Conservation (phyloP, 2,888 invertebrate species). For the Dinocampus coccinellae region DNA sequence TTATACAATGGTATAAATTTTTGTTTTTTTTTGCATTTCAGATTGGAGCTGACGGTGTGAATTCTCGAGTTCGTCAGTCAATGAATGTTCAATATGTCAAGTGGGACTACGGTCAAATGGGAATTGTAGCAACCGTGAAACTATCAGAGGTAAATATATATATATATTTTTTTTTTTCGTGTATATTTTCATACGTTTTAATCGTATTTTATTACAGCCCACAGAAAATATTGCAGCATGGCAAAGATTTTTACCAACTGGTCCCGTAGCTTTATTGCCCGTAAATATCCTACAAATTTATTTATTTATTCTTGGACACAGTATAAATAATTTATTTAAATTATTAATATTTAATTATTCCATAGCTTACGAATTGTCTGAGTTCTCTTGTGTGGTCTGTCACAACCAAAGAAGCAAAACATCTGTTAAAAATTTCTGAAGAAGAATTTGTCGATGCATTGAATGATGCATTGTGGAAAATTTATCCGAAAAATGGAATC, state of each 20-base stretch:
- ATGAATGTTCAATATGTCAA: conserved; percentile 86
- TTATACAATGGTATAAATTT: neutral
- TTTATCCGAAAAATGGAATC: conserved; percentile 71
- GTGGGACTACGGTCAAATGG: conserved; percentile 91
- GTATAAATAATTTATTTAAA: conserved; percentile 6
- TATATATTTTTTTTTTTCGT: neutral
- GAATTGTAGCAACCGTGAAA: conserved; percentile 91
- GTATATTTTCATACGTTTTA: conserved; percentile 21
- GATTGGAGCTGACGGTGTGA: conserved; percentile 96
- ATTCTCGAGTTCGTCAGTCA: conserved; percentile 86
- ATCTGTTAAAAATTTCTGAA: conserved; percentile 77
- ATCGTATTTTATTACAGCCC: conserved; percentile 70
- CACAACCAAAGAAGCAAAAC: conserved; percentile 80
- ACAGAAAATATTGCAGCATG: conserved; percentile 90
- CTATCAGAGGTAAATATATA: conserved; percentile 78
- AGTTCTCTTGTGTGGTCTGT: conserved; percentile 98
- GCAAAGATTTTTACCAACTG: conserved; percentile 94
- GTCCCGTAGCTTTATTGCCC: conserved; percentile 93
- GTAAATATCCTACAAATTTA: too few relatives aligned
- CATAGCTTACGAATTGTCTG: conserved; percentile 76
- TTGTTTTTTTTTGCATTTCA: conserved; percentile 62
- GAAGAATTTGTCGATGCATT: conserved; percentile 89
- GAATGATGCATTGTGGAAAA: conserved; percentile 86
- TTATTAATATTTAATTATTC: conserved; percentile 32
- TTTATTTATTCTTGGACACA: neutral